Percentiles rank a stretch among this genome's conserved stretches.
Conservation (phyloP, 1,140 invertebrate species). For the Drosophila bipectinata region DNA sequence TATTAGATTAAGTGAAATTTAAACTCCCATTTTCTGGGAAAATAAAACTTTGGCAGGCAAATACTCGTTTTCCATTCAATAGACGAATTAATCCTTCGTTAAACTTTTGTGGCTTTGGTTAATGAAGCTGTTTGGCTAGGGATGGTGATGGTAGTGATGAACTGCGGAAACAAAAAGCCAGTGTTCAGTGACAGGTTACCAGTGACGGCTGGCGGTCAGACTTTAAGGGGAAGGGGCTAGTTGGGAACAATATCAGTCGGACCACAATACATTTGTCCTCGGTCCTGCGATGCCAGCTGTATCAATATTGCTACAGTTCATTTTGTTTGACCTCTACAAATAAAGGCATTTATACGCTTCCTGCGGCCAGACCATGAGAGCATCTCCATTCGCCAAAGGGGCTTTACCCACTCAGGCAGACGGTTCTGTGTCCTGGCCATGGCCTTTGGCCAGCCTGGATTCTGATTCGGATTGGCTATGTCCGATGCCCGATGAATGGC, state of each 20-base stretch:
- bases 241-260: slow-evolving; percentile 14
- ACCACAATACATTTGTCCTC: slow-evolving; percentile 67
- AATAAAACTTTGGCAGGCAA: not conserved
- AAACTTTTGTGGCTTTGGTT: slow-evolving; percentile 56
- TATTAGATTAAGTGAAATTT: not conserved
- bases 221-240: slow-evolving; percentile 17
- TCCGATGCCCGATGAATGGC: slow-evolving; percentile 19
- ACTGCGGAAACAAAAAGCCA: slow-evolving; percentile 45
- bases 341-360: slow-evolving; percentile 71
- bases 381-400: slow-evolving; percentile 16
- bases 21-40: not conserved
- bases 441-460: slow-evolving; percentile 43
- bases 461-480: slow-evolving; percentile 25
- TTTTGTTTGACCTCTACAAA: slow-evolving; percentile 76
- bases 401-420: slow-evolving; percentile 14
- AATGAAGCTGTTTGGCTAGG: slow-evolving; percentile 58
- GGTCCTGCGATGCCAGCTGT: slow-evolving; percentile 69
- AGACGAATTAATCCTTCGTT: slow-evolving; percentile 46
- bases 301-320: slow-evolving; percentile 81
- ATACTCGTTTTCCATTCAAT: slow-evolving; percentile 48
- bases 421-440: slow-evolving; percentile 29
- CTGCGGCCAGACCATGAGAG: slow-evolving; percentile 33
- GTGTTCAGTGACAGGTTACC: slow-evolving; percentile 9
- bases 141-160: not conserved
- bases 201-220: slow-evolving; percentile 36